Evolutionary conservation across 2,113 vertebrate species (phyloP).

Genomic region (Mastomys natalensis): DNA sequence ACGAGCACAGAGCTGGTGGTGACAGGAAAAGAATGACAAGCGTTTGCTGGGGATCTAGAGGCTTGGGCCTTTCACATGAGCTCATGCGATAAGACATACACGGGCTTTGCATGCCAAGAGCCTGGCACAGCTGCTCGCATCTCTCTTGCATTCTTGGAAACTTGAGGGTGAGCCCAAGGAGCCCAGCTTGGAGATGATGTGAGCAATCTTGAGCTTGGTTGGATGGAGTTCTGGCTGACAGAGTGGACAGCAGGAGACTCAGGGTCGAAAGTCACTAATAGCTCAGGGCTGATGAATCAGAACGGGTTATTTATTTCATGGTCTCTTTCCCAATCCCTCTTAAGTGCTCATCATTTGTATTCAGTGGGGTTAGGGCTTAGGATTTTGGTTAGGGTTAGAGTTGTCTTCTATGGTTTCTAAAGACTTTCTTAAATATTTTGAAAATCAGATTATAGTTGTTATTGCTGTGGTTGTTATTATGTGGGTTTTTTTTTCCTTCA

Average conservation of each 20-base stretch:
- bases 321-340: not conserved
- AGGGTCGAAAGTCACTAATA: not conserved
- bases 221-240: not conserved
- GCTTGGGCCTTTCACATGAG: conserved; percentile 84
- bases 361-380: not conserved
- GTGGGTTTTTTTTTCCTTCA: not conserved
- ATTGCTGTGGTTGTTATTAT: not conserved
- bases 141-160: not conserved
- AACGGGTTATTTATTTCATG: rapidly evolving
- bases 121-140: not conserved
- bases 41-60: conserved; percentile 84
- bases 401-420: conserved; percentile 1
- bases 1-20: conserved; percentile 55
- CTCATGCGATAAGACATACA: conserved; percentile 81
- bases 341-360: too few relatives aligned
- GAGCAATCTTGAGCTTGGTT: not conserved
- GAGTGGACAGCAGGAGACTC: rapidly evolving
- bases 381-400: not conserved
- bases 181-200: not conserved
- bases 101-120: conserved; percentile 5
- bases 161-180: not conserved
- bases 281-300: rapidly evolving
- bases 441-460: not conserved
- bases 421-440: not conserved
- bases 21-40: conserved; percentile 72